Conservation (phyloP, 2,797 vertebrate species). For the Eulemur rubriventer region DNA sequence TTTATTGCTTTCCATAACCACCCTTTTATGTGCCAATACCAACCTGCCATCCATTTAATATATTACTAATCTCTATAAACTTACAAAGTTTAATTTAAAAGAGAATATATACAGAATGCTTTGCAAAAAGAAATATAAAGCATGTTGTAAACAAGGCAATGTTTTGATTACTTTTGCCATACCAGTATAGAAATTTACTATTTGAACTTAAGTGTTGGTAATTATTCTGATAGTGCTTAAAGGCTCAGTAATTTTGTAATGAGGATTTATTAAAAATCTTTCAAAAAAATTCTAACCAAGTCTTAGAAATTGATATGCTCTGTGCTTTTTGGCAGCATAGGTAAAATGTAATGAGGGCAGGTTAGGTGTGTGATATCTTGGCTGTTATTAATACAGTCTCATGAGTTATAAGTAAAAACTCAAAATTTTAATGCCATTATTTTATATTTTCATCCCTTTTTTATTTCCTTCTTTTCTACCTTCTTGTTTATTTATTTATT, state of each 20-base stretch:
- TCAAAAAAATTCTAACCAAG: background rate
- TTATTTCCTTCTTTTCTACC: background rate
- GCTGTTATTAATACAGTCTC: background rate
- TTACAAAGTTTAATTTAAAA: background rate
- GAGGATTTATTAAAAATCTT: background rate
- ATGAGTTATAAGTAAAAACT: background rate
- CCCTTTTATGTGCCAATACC: background rate
- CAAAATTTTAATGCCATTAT: background rate
- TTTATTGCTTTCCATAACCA: background rate
- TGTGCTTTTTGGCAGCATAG: background rate
- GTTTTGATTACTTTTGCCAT: background rate
- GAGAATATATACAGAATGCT: background rate
- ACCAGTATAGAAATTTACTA: background rate
- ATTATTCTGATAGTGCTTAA: background rate
- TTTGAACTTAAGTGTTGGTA: background rate
- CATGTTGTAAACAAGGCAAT: background rate
- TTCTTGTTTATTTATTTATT: background rate
- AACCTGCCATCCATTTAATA: background rate
- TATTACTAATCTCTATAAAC: background rate
- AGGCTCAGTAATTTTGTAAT: background rate
- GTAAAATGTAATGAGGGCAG: background rate
- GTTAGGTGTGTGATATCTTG: background rate
- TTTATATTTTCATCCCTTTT: background rate
- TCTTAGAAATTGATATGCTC: background rate
- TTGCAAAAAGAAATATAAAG: conserved; percentile 41